Percentiles rank a stretch among this genome's conserved stretches.
Evolutionary conservation across 2,113 vertebrate genomes (phyloP).

Genomic region (Globicephala melas): DNA sequence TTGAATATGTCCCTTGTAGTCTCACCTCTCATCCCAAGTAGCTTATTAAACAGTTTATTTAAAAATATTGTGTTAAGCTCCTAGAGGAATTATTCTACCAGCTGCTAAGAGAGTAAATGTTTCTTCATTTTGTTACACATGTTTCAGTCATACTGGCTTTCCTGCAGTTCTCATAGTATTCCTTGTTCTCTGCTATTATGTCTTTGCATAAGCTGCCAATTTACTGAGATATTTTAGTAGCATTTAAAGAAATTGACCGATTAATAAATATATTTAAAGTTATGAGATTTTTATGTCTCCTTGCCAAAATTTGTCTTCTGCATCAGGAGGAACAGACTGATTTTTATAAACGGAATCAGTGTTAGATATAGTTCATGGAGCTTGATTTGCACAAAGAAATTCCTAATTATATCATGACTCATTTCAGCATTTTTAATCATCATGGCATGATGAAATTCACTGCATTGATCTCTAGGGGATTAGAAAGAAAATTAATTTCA

Average conservation of each 20-base stretch:
- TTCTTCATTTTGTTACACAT: not conserved
- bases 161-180: not conserved
- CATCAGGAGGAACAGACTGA: not conserved
- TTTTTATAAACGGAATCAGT: conserved; percentile 7
- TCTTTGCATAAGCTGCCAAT: conserved; percentile 29
- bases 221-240: conserved; percentile 9
- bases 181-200: not conserved
- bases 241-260: not conserved
- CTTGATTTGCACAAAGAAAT: conserved; percentile 51
- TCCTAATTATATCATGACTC: conserved; percentile 64
- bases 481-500: conserved; percentile 70
- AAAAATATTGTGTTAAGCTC: not conserved
- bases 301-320: not conserved
- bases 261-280: conserved; percentile 4
- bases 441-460: conserved; percentile 60
- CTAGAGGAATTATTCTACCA: conserved; percentile 2
- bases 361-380: conserved; percentile 44
- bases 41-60: conserved; percentile 46
- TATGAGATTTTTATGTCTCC: not conserved
- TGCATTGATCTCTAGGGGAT: conserved; percentile 44
- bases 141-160: not conserved
- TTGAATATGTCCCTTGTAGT: conserved; percentile 25
- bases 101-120: not conserved
- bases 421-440: conserved; percentile 67
- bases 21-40: conserved; percentile 30